Percentiles rank a stretch among this genome's conserved stretches.
Evolutionary conservation across 2,797 vertebrate genomes (phyloP).

Genomic region (Etheostoma perlongum): DNA sequence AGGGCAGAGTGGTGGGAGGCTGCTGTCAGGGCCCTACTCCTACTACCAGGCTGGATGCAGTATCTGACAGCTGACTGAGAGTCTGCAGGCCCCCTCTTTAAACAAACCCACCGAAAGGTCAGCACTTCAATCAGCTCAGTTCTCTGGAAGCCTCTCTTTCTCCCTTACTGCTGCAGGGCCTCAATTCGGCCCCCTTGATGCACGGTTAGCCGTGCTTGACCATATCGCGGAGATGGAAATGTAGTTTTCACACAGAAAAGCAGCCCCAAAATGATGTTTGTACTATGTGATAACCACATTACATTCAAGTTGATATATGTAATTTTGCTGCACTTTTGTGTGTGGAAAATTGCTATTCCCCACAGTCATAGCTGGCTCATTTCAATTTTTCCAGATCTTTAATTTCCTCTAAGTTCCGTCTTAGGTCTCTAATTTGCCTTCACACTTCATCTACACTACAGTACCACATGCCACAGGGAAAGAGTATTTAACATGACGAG

Average conservation of each 20-base stretch:
- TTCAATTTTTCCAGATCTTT: slow-evolving; percentile 60
- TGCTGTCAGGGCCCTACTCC: slow-evolving; percentile 82
- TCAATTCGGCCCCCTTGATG: slow-evolving; percentile 52
- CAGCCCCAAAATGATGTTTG: slow-evolving; percentile 4
- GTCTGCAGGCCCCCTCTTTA: slow-evolving; percentile 79
- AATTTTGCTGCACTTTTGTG: slow-evolving; percentile 59
- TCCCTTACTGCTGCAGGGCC: slow-evolving; percentile 47
- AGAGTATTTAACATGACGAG: slow-evolving; percentile 4
- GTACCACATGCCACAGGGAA: slow-evolving; percentile 42
- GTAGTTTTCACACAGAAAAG: slow-evolving; percentile 41
- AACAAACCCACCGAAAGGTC: slow-evolving; percentile 80
- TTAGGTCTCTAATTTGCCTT: slow-evolving; percentile 65
- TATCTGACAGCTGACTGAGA: slow-evolving; percentile 87
- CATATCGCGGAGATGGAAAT: slow-evolving; percentile 60
- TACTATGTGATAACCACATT: slow-evolving; percentile 8
- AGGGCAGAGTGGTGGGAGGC: slow-evolving; percentile 80
- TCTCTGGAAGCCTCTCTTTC: slow-evolving; percentile 69
- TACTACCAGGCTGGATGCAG: slow-evolving; percentile 84
- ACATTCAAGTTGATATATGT: slow-evolving; percentile 52
- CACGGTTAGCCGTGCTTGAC: slow-evolving; percentile 74
- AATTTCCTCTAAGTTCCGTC: slow-evolving; percentile 54
- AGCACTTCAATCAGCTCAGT: slow-evolving; percentile 78
- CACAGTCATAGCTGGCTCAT: slow-evolving; percentile 54
- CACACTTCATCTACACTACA: slow-evolving; percentile 51
- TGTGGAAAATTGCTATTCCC: slow-evolving; percentile 63